These are phyloP conservation scores for Andrena camellia DNA, from an alignment of 2,888 invertebrate species.

Conservation along the genomic window DNA sequence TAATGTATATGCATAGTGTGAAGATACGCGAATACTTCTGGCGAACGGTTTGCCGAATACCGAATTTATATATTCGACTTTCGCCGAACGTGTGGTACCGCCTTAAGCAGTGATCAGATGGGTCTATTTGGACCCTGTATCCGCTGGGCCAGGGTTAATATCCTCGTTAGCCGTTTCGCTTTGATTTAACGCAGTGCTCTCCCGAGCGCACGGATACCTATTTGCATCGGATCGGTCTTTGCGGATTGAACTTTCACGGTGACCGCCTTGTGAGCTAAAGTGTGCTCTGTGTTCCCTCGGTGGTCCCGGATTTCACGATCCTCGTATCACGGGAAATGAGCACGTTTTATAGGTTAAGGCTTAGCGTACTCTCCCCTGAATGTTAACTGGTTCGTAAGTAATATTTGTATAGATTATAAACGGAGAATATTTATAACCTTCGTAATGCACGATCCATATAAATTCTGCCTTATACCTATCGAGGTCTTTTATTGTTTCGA, in stretches of 20 bases:
- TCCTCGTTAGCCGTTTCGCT: background rate
- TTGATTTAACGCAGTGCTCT: slow-evolving; percentile 13
- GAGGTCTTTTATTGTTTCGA: background rate
- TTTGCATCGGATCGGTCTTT: slow-evolving; percentile 12
- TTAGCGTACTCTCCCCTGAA: background rate
- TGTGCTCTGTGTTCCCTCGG: slow-evolving; percentile 8
- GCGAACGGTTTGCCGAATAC: too few species aligned
- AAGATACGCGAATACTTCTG: too few species aligned
- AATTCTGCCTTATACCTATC: background rate
- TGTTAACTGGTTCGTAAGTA: background rate
- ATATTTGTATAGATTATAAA: background rate
- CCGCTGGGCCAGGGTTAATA: background rate
- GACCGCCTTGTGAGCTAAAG: slow-evolving; percentile 40
- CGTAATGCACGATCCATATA: background rate
- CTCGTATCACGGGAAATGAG: background rate
- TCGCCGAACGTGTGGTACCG: too few species aligned
- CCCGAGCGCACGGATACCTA: background rate
- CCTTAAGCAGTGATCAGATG: too few species aligned
- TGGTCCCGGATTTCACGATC: slow-evolving; percentile 42
- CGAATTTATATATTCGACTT: too few species aligned
- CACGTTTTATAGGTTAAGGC: background rate
- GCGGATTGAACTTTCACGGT: slow-evolving; percentile 50
- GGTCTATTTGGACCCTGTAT: too few species aligned
- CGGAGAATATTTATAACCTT: background rate
- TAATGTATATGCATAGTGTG: too few species aligned